Base-by-base conservation (phyloP, 1,140 invertebrate genomes). In the Planococcus citri region DNA sequence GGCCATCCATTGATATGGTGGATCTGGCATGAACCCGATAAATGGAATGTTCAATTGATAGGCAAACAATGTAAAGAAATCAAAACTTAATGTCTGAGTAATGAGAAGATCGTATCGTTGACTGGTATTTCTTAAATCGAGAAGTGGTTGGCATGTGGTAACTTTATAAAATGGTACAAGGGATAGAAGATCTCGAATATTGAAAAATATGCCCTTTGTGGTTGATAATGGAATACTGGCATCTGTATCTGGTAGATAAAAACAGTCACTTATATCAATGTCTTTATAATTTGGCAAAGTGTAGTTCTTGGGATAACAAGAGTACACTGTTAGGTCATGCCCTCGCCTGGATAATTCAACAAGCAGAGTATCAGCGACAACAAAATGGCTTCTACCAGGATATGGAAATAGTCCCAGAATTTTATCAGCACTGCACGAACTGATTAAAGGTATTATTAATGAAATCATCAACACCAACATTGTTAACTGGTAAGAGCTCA, bases 1-100 rank as follows among this genome's bases (percentile, higher is more conserved):
- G 41, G 80, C 81, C 70, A 83, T 79, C 83, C 83, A 88, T 14
- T 84, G 78, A 80, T 85, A 82, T 22, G 83, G 71, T 6, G 80
- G 76, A 61, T 81, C 81, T 1, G 84, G 82, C 71, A 79, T 80
- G 4, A 83, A 71, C 0, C 79, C 77, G 1, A 89, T 82, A 1
- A 84, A 79, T 0, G 87, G 87, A 14, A 68, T 68, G 24, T 69
- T 51, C 22, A 72, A 68, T 25, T 27, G 68, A 72, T 79, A 73
- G 0, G 76, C 76, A 27, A 79, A 74, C 0, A 72, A 71, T 17
- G 70, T n/a, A n/a, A 70, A 72, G 9, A 69, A 37, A 33, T 73
- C 72, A 1, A 37, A 68, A 25, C 67, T 68, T 17, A 70, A 73
- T 3, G 70, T 9, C 64, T 73, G 71, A 1, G 70, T 69, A 14